Evolutionary conservation across 1,140 invertebrate genomes (phyloP).

Genomic region (Apocrypta bakeri): DNA sequence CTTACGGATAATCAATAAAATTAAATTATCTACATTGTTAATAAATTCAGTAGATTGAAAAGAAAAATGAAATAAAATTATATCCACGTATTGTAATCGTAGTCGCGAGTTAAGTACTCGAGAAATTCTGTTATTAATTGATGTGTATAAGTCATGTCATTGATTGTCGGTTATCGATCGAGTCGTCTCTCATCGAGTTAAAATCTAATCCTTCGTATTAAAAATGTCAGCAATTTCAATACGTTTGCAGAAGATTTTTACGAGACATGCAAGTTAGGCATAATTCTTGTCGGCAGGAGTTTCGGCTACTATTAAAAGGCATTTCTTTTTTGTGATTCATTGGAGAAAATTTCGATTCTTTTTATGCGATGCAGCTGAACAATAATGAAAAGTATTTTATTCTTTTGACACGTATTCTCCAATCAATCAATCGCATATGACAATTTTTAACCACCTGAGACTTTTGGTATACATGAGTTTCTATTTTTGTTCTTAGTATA

Average conservation of each 20-base stretch:
- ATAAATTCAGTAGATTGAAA: conserved; percentile 66
- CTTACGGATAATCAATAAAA: conserved; percentile 60
- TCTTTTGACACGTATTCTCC: conserved; percentile 46
- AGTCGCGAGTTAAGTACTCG: conserved; percentile 11
- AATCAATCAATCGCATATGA: conserved; percentile 57
- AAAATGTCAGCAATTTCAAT: neutral
- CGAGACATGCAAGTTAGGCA: neutral
- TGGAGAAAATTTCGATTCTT: conserved; percentile 53
- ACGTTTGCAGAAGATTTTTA: neutral
- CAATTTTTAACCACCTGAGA: conserved; percentile 68
- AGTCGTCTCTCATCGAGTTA: conserved; percentile 30
- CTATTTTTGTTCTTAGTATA: conserved; percentile 68
- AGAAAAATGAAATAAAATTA: conserved; percentile 31
- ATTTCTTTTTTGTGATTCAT: conserved; percentile 53
- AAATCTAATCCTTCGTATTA: conserved; percentile 30
- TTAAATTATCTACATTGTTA: conserved; percentile 66
- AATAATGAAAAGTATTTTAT: conserved; percentile 13
- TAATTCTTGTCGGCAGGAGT: conserved; percentile 33
- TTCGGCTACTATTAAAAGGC: conserved; percentile 59
- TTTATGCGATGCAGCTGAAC: conserved; percentile 47
- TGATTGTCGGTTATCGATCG: conserved; percentile 48
- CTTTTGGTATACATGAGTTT: conserved; percentile 73
- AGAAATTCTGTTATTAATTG: conserved; percentile 17
- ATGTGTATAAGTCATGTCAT: neutral
- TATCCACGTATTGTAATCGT: neutral